Evolutionary conservation across 2,797 vertebrate genomes (phyloP).

Genomic region (Centropyge bicolor): DNA sequence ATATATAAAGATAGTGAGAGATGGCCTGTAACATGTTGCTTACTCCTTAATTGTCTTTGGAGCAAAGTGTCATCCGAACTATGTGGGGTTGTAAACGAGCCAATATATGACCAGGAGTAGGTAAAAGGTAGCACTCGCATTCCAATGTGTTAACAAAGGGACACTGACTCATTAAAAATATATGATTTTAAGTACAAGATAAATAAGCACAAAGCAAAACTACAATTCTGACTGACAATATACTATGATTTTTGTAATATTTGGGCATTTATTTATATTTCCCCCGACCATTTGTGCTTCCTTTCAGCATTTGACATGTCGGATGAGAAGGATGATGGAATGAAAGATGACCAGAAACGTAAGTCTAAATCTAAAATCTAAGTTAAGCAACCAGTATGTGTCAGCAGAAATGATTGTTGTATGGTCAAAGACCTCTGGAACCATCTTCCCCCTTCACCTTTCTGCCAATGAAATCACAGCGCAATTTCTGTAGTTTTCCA

Average conservation of each 20-base stretch:
- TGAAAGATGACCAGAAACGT: constrained; percentile 56
- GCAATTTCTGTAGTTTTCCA: too few relatives aligned
- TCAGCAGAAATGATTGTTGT: not conserved
- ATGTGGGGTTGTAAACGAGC: not conserved
- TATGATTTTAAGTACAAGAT: not conserved
- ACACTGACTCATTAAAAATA: not conserved
- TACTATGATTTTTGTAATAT: not conserved
- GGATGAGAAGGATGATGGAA: constrained; percentile 70
- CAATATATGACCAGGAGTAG: not conserved
- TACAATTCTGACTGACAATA: not conserved
- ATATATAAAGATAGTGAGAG: not conserved
- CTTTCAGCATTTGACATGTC: constrained; percentile 84
- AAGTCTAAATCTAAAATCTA: constrained; percentile 39
- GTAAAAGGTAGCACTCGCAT: not conserved
- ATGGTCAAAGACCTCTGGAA: not conserved
- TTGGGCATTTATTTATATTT: not conserved
- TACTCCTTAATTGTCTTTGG: not conserved
- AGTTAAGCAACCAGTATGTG: not conserved
- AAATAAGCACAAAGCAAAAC: not conserved
- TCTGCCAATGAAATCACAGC: not conserved
- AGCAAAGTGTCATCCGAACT: not conserved
- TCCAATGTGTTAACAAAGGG: not conserved
- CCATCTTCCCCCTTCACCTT: not conserved
- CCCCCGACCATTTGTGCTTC: constrained; percentile 15
- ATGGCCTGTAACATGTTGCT: not conserved